phyloP scores from a whole-genome alignment of 2,797 vertebrate genomes.

The Iguana delicatissima region DNA sequence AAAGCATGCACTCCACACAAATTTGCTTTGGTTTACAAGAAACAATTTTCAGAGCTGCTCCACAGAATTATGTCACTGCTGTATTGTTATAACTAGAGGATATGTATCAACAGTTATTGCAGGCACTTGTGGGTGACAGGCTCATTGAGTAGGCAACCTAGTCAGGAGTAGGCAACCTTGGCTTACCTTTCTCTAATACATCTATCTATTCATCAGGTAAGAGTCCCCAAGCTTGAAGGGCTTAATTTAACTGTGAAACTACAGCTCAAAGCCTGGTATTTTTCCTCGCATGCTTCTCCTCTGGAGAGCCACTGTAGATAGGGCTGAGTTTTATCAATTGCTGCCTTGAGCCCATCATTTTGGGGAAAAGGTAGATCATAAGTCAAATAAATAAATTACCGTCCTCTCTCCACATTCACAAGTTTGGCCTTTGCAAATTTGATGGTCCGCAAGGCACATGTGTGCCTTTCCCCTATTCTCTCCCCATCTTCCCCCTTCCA shows the following conservation, averaged over 20 bases:
- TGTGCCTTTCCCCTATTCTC: no score
- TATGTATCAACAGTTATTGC: background rate
- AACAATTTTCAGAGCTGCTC: slow-evolving; percentile 49
- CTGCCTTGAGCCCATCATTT: no score
- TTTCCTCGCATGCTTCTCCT: background rate
- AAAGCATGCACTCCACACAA: background rate
- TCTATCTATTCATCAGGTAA: background rate
- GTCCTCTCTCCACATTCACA: no score
- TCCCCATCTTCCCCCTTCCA: no score
- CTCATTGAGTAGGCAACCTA: no score
- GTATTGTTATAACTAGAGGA: slow-evolving; percentile 5
- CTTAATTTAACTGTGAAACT: background rate
- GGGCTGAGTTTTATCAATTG: background rate
- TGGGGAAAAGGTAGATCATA: no score
- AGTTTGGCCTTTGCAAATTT: no score
- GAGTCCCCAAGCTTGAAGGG: background rate
- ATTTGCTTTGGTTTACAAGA: slow-evolving; percentile 32
- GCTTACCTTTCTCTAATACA: background rate
- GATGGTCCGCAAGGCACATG: no score
- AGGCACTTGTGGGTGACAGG: background rate
- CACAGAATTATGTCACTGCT: slow-evolving; percentile 38
- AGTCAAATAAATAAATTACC: no score
- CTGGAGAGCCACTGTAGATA: background rate
- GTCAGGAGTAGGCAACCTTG: background rate
- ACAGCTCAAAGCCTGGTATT: background rate